phyloP scores from a whole-genome alignment of 2,888 invertebrate genomes.

The Camponotus fellah region DNA sequence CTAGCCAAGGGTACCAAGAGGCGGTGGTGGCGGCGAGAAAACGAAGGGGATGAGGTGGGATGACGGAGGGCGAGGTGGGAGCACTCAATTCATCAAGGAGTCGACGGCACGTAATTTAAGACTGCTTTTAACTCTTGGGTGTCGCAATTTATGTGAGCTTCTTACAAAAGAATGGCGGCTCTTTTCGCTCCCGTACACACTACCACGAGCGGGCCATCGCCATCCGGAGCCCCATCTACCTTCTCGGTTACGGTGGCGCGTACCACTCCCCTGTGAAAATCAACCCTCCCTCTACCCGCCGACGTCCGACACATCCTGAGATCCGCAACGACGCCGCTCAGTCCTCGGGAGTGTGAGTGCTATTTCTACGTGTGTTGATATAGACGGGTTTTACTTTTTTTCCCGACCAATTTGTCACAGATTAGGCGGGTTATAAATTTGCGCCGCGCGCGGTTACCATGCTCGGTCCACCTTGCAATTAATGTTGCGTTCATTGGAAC shows the following conservation, averaged over 20 bases:
- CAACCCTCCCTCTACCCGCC: conserved; percentile 54
- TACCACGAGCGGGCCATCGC: conserved; percentile 71
- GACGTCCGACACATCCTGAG: conserved; percentile 62
- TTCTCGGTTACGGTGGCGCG: conserved; percentile 65
- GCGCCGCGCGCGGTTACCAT: conserved; percentile 72
- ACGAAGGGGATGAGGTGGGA: conserved; percentile 53
- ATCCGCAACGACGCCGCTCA: conserved; percentile 42
- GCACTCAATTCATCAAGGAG: conserved; percentile 86
- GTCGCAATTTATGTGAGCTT: conserved; percentile 86
- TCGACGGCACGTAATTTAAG: conserved; percentile 86
- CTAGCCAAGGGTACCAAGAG: conserved; percentile 68
- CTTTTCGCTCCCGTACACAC: conserved; percentile 77
- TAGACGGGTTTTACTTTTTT: conserved; percentile 73
- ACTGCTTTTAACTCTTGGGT: conserved; percentile 86
- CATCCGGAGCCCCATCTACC: conserved; percentile 67
- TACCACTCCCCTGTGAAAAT: conserved; percentile 64
- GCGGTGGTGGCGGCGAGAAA: conserved; percentile 58
- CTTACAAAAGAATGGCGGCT: conserved; percentile 86
- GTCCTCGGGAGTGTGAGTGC: conserved; percentile 16
- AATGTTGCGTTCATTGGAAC: conserved; percentile 67
- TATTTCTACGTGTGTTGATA: conserved; percentile 49
- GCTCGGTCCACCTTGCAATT: conserved; percentile 65
- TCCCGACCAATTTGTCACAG: conserved; percentile 82
- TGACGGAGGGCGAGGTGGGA: conserved; percentile 74
- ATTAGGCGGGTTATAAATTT: conserved; percentile 83